A percentile compares a stretch with the other conserved stretches of the same genome.
Conservation (phyloP, 2,888 invertebrate genomes). For the Ernsta delagoae region DNA sequence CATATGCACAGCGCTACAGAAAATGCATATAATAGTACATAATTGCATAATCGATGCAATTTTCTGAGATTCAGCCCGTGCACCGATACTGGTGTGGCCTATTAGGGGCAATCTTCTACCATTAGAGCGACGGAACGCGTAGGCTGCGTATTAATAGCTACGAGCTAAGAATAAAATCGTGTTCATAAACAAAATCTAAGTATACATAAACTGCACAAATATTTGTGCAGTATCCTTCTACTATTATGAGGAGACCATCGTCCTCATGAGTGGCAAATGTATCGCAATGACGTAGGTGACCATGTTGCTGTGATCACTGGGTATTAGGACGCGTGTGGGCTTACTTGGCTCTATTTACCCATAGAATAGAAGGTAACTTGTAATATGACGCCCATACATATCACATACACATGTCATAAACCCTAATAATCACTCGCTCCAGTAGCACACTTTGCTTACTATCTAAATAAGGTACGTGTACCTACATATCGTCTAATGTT, state of each 20-base stretch:
- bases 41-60: conserved; percentile 21
- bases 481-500: not conserved
- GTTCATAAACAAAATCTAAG: not conserved
- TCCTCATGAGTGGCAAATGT: too few relatives aligned
- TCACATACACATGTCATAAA: too few relatives aligned
- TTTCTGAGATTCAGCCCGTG: conserved; percentile 13
- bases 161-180: conserved; percentile 8
- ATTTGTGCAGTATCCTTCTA: not conserved
- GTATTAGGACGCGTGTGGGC: too few relatives aligned
- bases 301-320: too few relatives aligned
- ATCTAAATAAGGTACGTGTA: too few relatives aligned
- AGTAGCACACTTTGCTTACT: too few relatives aligned
- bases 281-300: too few relatives aligned
- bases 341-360: not conserved
- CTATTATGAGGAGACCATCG: too few relatives aligned
- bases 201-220: not conserved
- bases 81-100: conserved; percentile 12
- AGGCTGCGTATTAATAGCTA: conserved; percentile 23
- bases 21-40: conserved; percentile 11
- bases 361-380: too few relatives aligned
- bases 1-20: not conserved
- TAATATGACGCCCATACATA: too few relatives aligned
- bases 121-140: conserved; percentile 16
- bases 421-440: too few relatives aligned
- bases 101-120: conserved; percentile 18